phyloP scores from a whole-genome alignment of 2,797 vertebrate genomes.

The Micropoecilia bifurca region DNA sequence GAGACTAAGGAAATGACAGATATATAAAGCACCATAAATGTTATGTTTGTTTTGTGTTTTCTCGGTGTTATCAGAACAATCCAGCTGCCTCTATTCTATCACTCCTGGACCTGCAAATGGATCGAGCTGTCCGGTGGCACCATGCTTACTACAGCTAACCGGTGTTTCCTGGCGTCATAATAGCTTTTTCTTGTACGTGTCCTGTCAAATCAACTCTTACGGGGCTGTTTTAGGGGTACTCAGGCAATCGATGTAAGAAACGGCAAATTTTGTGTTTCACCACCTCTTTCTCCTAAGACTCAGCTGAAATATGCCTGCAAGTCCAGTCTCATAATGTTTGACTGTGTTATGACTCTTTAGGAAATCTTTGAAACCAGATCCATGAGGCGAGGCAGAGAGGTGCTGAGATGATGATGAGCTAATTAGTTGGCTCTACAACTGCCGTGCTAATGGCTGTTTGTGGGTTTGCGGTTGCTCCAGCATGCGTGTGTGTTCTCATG shows the following conservation, averaged over 20 bases:
- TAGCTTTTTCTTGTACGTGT: slow-evolving; percentile 79
- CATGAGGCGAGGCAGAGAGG: slow-evolving; percentile 36
- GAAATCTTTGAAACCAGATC: slow-evolving; percentile 49
- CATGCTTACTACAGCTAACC: slow-evolving; percentile 58
- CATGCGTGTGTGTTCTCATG: slow-evolving; percentile 6
- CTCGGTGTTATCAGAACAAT: slow-evolving; percentile 46
- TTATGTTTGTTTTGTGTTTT: slow-evolving; percentile 50
- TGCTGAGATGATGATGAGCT: slow-evolving; percentile 60
- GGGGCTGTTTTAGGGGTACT: slow-evolving; percentile 70
- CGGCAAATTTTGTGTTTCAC: slow-evolving; percentile 39
- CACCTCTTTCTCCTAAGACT: slow-evolving; percentile 45
- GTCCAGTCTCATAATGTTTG: slow-evolving; percentile 26
- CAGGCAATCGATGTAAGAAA: slow-evolving; percentile 56
- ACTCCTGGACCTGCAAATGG: slow-evolving; percentile 71
- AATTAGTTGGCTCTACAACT: slow-evolving; percentile 55
- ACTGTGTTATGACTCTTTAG: slow-evolving; percentile 43
- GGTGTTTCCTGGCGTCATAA: slow-evolving; percentile 69
- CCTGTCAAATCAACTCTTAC: slow-evolving; percentile 77
- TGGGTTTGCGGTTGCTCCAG: slow-evolving; percentile 42
- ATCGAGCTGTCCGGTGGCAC: slow-evolving; percentile 62
- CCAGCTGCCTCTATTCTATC: slow-evolving; percentile 48
- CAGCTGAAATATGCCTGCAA: slow-evolving; percentile 32
- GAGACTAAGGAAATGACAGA: slow-evolving; percentile 30
- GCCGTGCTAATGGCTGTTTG: slow-evolving; percentile 55
- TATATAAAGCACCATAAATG: slow-evolving; percentile 35